Percentiles rank a stretch among this genome's conserved stretches.
Evolutionary conservation across 2,113 vertebrate genomes (phyloP).

Genomic region (Romanogobio albipinnatus): DNA sequence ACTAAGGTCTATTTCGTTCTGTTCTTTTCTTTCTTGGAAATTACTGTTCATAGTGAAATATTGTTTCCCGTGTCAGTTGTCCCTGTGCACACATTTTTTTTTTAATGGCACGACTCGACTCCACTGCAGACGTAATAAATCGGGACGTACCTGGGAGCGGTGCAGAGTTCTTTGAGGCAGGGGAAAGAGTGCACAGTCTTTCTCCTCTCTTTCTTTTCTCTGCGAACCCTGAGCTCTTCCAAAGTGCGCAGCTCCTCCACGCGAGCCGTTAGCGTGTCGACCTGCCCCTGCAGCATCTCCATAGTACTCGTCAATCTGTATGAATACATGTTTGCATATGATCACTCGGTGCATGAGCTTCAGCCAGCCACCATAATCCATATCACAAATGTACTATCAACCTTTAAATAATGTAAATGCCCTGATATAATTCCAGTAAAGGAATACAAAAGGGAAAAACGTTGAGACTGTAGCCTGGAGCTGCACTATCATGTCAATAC

Average conservation of each 20-base stretch:
- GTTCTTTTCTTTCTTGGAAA: not conserved
- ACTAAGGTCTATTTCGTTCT: not conserved
- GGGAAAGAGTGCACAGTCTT: constrained; percentile 95
- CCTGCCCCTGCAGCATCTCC: constrained; percentile 89
- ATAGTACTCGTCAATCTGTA: constrained; percentile 88
- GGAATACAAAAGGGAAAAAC: not conserved
- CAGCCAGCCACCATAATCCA: not conserved
- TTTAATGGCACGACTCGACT: not conserved
- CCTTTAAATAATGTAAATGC: not conserved
- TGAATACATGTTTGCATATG: not conserved
- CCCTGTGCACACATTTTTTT: not conserved
- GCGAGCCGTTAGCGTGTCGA: constrained; percentile 89
- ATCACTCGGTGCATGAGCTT: no score
- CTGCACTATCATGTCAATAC: not conserved
- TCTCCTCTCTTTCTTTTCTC: constrained; percentile 89
- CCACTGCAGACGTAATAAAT: not conserved
- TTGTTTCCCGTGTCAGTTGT: not conserved
- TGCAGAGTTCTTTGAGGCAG: constrained; percentile 92
- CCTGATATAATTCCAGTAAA: not conserved
- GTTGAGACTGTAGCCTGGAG: not conserved
- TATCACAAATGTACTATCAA: not conserved
- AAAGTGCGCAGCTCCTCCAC: constrained; percentile 89
- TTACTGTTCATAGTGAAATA: not conserved
- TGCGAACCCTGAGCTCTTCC: constrained; percentile 86
- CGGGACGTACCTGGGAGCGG: constrained; percentile 80